Percentiles rank a stretch among this genome's conserved stretches.
These are phyloP conservation scores for Suillia variegata DNA, from an alignment of 2,888 invertebrate species.

Conservation along the genomic window DNA sequence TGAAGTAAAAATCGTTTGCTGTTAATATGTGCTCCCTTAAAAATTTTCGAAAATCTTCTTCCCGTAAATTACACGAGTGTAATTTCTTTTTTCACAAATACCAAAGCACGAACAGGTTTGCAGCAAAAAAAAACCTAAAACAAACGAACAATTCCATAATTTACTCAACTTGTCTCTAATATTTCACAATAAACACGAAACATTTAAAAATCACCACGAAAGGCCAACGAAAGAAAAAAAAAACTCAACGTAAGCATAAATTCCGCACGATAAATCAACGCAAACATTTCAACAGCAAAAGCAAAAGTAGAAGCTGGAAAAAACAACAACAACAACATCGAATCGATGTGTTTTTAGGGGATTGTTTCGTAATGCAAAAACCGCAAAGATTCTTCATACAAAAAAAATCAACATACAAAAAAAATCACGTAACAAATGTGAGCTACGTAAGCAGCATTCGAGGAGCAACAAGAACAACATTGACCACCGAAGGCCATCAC, in stretches of 20 bases:
- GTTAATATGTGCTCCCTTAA: too few relatives aligned
- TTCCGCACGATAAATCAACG: constrained; percentile 46
- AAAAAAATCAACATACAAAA: constrained; percentile 22
- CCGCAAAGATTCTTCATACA: too few relatives aligned
- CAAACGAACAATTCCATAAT: too few relatives aligned
- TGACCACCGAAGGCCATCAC: not conserved
- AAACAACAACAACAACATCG: not conserved
- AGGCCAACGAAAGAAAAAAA: too few relatives aligned
- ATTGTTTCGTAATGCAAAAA: constrained; percentile 7
- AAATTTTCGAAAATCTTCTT: too few relatives aligned
- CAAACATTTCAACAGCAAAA: constrained; percentile 33
- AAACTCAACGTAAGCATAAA: constrained; percentile 38
- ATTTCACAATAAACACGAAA: not conserved
- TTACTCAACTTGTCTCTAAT: too few relatives aligned
- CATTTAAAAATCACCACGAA: not conserved
- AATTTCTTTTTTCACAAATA: too few relatives aligned
- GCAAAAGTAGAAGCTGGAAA: constrained; percentile 8
- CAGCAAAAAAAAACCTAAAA: too few relatives aligned
- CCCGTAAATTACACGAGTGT: too few relatives aligned
- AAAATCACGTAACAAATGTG: constrained; percentile 12
- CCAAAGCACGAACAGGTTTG: too few relatives aligned
- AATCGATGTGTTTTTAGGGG: constrained; percentile 4
- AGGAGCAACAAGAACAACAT: constrained; percentile 3
- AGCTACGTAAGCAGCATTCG: not conserved
- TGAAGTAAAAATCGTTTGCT: too few relatives aligned